Base-by-base conservation (phyloP, 1,140 invertebrate genomes). In the Pseudomyrmex sp. region DNA sequence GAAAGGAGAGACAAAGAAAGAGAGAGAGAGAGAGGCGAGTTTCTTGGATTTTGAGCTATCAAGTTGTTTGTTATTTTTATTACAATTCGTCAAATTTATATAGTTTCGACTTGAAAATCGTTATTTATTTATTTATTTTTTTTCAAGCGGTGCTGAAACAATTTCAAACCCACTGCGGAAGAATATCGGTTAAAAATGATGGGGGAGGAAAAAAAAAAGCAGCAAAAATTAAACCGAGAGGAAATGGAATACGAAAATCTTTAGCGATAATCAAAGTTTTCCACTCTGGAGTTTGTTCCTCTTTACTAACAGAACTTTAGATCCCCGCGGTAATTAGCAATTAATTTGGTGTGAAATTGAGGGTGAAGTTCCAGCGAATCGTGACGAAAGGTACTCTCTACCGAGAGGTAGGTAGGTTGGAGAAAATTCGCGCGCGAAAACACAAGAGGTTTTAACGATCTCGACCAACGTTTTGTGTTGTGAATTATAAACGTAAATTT, bases 291-390 rank as follows among this genome's bases (percentile, higher is more conserved):
- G 74, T 84, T 79, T 68, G 46, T 69, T 77, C 56, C 61, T 82
- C 72, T 80, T 80, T 59, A 59, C 70, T 75, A 82, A 82, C 61
- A 18, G 70, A 75, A 80, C 61, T 84, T 61, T 59, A 79, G 46
- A 84, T 69, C 63, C 74, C 54, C 46, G 48, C 44, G 48, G 74
- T 68, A 66, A 83, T 77, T 82, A 79, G 75, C 65, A 68, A 83
- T 83, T 83, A 83, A 83, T 83, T 79, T 79, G 82, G 62, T 76
- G 74, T 66, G 82, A 83, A 79, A 84, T 79, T 84, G 63, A 59
- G 69, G 79, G 20, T 75, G 59, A 82, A 82, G 79, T 75, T 82
- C 26, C 70, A 82, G 48, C 59, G 79, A 54, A 70, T 80, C 76
- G 66, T 72, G 66, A 80, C 54, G 76, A 70, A 70, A 80, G 59